Evolutionary conservation across 1,140 invertebrate genomes (phyloP).

Genomic region (Myzus persicae): DNA sequence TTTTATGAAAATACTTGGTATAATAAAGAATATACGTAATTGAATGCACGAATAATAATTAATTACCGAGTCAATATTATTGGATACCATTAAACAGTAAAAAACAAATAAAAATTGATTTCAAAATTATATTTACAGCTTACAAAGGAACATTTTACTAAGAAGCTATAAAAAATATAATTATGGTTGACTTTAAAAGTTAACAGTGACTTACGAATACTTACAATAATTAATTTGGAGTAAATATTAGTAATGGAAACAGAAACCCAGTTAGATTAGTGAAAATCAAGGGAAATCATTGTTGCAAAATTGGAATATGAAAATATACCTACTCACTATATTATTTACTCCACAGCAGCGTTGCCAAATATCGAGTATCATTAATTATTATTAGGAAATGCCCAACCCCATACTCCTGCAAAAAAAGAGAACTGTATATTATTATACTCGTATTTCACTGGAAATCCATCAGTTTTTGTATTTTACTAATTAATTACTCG

Average conservation of each 20-base stretch:
- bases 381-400: constrained; percentile 33
- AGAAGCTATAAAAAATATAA: neutral
- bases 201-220: neutral
- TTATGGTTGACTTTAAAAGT: neutral
- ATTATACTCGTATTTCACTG: constrained; percentile 1
- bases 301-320: neutral
- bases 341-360: neutral
- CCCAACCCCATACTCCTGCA: neutral
- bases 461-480: constrained; percentile 5
- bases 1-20: too few species aligned
- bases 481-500: constrained; percentile 36
- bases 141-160: neutral
- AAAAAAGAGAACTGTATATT: neutral
- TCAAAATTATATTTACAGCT: neutral
- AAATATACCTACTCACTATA: neutral
- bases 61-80: too few species aligned
- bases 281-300: neutral
- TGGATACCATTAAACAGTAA: neutral
- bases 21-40: too few species aligned
- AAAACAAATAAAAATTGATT: neutral
- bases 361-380: constrained; percentile 21
- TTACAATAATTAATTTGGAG: neutral
- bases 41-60: too few species aligned
- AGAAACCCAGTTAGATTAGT: neutral
- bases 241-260: neutral